Percentiles rank a stretch among this genome's conserved stretches.
Conservation (phyloP, 2,888 invertebrate species). For the Eristalis arbustorum region DNA sequence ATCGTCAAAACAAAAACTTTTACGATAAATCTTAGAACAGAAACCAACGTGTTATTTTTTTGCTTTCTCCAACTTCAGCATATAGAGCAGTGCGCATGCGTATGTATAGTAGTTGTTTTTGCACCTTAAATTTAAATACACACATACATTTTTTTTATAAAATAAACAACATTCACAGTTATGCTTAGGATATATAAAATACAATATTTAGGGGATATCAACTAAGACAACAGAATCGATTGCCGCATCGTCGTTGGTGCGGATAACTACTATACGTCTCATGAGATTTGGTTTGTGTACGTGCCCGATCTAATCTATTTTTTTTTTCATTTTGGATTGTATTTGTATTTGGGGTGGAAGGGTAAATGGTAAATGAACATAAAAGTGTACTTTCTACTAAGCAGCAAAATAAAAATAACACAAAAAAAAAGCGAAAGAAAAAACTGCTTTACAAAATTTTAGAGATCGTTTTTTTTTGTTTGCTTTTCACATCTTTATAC, state of each 20-base stretch:
- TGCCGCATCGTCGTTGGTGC: slow-evolving; percentile 24
- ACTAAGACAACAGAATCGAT: slow-evolving; percentile 25
- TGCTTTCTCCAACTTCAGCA: not conserved
- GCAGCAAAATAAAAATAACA: slow-evolving; percentile 4
- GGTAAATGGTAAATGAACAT: not conserved
- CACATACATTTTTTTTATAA: slow-evolving; percentile 25
- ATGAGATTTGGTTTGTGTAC: not conserved
- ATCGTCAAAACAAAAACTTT: slow-evolving; percentile 22
- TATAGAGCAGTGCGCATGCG: not conserved
- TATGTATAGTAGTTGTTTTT: slow-evolving; percentile 27
- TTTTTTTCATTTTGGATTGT: not conserved
- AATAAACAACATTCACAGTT: slow-evolving; percentile 57
- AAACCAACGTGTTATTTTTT: slow-evolving; percentile 34
- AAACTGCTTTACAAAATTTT: slow-evolving; percentile 19
- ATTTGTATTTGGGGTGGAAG: not conserved
- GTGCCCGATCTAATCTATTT: not conserved
- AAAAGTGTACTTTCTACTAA: not conserved
- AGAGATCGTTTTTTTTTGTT: slow-evolving; percentile 18
- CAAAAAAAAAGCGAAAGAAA: not conserved
- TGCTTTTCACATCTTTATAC: slow-evolving; percentile 29
- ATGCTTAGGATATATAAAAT: slow-evolving; percentile 49
- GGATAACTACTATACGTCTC: slow-evolving; percentile 30
- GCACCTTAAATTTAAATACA: slow-evolving; percentile 48
- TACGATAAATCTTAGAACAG: slow-evolving; percentile 27
- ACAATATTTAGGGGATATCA: slow-evolving; percentile 49